These are phyloP conservation scores for Harmothoe impar DNA, from an alignment of 2,888 invertebrate genomes.

Conservation along the genomic window DNA sequence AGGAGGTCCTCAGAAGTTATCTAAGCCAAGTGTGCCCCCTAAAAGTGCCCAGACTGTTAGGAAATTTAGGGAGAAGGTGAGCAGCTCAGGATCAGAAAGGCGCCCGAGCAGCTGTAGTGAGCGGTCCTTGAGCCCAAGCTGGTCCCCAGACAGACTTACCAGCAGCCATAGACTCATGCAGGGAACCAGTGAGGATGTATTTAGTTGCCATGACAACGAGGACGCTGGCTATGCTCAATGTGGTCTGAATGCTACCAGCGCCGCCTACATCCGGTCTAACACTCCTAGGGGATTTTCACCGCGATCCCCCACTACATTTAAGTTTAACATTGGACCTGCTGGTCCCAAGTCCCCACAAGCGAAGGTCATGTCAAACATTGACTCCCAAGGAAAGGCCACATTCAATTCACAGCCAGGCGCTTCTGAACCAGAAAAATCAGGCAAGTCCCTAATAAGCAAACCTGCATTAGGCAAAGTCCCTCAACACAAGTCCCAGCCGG, in stretches of 20 bases:
- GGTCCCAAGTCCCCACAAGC: not conserved
- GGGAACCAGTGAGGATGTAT: not conserved
- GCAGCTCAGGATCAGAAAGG: not conserved
- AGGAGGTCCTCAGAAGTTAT: not conserved
- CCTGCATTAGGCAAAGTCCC: no score
- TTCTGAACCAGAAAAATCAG: no score
- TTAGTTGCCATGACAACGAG: not conserved
- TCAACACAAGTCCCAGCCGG: no score
- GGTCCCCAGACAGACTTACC: not conserved
- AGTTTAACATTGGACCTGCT: not conserved
- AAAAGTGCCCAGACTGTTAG: constrained; percentile 4
- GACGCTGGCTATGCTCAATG: not conserved
- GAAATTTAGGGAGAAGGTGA: not conserved
- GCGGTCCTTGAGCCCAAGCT: not conserved
- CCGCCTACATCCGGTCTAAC: constrained; percentile 46
- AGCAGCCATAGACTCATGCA: not conserved
- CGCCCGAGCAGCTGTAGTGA: not conserved
- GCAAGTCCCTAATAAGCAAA: no score
- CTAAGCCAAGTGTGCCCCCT: not conserved
- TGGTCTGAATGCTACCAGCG: not conserved
- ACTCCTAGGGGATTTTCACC: constrained; percentile 24
- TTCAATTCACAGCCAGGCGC: no score
- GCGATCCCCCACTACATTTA: not conserved
- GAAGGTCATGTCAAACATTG: not conserved
- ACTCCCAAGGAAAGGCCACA: no score